Evolutionary conservation across 2,888 invertebrate genomes (phyloP).

Genomic region (Neocrepidodera transversa): DNA sequence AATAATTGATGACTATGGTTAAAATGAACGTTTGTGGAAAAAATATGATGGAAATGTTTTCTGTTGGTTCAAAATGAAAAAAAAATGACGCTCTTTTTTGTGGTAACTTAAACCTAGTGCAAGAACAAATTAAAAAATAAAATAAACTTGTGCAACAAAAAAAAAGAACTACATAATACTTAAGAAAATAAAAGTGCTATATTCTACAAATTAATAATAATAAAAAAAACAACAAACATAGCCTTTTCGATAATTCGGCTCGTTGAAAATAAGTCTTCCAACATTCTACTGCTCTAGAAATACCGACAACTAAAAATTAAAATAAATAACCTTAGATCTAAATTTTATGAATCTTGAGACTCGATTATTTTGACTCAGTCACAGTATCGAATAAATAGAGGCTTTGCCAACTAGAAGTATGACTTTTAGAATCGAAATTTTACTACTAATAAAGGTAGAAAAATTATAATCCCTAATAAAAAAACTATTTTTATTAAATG

Average conservation of each 20-base stretch:
- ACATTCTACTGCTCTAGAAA: conserved; percentile 32
- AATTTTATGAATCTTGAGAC: conserved; percentile 30
- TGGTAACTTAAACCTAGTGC: conserved; percentile 41
- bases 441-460: too few species aligned
- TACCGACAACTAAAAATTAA: conserved; percentile 21
- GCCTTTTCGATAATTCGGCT: conserved; percentile 38
- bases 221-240: conserved; percentile 41
- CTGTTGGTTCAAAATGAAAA: conserved; percentile 20
- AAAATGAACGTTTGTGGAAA: neutral
- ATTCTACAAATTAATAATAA: conserved; percentile 40
- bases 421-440: conserved; percentile 12
- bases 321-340: conserved; percentile 27
- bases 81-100: conserved; percentile 23
- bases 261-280: conserved; percentile 20
- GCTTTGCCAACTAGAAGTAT: conserved; percentile 34
- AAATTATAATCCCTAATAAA: too few species aligned
- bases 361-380: conserved; percentile 38
- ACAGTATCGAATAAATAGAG: conserved; percentile 33
- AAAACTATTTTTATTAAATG: too few species aligned
- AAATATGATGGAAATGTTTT: conserved; percentile 25
- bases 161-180: conserved; percentile 36
- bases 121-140: conserved; percentile 36
- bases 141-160: conserved; percentile 38
- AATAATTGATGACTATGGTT: too few species aligned
- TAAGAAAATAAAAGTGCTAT: conserved; percentile 38